A percentile compares a stretch with the other conserved stretches of the same genome.
These are phyloP conservation scores for Coenonympha glycerion DNA, from an alignment of 2,888 invertebrate species.

Conservation along the genomic window DNA sequence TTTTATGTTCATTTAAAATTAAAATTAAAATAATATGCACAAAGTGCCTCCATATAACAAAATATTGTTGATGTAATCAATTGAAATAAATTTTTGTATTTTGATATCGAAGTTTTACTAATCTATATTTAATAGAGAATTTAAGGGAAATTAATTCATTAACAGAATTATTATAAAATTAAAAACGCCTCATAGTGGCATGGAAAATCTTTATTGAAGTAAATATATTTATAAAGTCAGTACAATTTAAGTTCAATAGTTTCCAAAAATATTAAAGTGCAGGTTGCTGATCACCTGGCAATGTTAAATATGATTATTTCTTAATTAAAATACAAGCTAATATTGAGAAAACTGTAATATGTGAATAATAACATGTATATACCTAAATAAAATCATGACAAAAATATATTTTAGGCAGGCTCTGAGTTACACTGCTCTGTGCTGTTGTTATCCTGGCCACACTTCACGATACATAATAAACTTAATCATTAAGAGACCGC, in stretches of 20 bases:
- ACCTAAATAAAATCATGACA: conserved; percentile 77
- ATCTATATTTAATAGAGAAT: conserved; percentile 4
- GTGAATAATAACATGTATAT: conserved; percentile 77
- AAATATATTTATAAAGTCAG: conserved; percentile 79
- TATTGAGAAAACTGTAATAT: conserved; percentile 78
- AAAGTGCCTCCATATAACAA: not conserved
- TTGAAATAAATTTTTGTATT: conserved; percentile 10
- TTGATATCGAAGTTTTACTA: conserved; percentile 1
- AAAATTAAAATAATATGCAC: not conserved
- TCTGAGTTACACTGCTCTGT: conserved; percentile 71
- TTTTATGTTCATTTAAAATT: conserved; percentile 7
- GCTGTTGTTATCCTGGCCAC: conserved; percentile 74
- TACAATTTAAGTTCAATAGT: conserved; percentile 79
- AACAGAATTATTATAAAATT: conserved; percentile 28
- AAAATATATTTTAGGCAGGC: conserved; percentile 77
- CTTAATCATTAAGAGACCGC: conserved; percentile 66
- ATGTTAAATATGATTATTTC: conserved; percentile 78
- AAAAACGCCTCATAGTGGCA: conserved; percentile 63
- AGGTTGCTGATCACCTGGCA: conserved; percentile 77
- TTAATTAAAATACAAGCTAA: conserved; percentile 78
- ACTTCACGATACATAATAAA: conserved; percentile 63
- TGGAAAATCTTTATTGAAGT: conserved; percentile 78
- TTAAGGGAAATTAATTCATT: not conserved
- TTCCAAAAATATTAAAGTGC: conserved; percentile 78
- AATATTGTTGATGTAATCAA: not conserved